A percentile compares a stretch with the other conserved stretches of the same genome.
These are phyloP conservation scores for Aviceda subcristata DNA, from an alignment of 2,113 vertebrate species.

Conservation along the genomic window DNA sequence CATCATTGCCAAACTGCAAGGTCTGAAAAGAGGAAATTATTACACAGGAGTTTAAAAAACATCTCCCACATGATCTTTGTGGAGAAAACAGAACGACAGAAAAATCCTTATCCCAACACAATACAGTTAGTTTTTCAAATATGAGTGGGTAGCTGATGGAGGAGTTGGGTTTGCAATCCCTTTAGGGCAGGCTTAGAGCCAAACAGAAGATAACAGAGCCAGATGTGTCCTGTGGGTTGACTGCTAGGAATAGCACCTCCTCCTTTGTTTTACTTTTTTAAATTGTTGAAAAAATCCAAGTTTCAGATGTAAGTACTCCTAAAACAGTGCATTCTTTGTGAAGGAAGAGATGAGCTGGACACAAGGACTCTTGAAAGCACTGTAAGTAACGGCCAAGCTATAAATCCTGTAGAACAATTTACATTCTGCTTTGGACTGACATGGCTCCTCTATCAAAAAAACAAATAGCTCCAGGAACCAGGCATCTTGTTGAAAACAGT, in stretches of 20 bases:
- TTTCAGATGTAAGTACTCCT: not conserved
- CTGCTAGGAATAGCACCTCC: not conserved
- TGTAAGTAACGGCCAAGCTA: not conserved
- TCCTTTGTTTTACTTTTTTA: not conserved
- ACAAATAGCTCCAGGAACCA: not conserved
- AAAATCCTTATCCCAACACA: not conserved
- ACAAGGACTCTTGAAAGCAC: not conserved
- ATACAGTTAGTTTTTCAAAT: not conserved
- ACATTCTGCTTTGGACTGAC: not conserved
- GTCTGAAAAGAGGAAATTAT: constrained; percentile 22
- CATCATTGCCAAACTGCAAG: not conserved
- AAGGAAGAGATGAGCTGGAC: not conserved
- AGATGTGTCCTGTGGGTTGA: not conserved
- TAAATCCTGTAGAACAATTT: not conserved
- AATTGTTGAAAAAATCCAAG: not conserved
- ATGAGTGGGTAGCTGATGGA: not conserved
- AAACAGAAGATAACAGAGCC: constrained; percentile 21
- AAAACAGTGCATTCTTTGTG: not conserved
- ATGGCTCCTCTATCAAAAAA: not conserved
- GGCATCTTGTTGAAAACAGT: not conserved
- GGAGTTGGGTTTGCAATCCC: not conserved
- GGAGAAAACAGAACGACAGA: not conserved
- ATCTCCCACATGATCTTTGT: not conserved
- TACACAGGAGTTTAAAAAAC: constrained; percentile 5
- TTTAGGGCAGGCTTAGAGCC: not conserved